Percentiles rank a stretch among this genome's conserved stretches.
Conservation (phyloP, 2,888 invertebrate species). For the Diploptera punctata region DNA sequence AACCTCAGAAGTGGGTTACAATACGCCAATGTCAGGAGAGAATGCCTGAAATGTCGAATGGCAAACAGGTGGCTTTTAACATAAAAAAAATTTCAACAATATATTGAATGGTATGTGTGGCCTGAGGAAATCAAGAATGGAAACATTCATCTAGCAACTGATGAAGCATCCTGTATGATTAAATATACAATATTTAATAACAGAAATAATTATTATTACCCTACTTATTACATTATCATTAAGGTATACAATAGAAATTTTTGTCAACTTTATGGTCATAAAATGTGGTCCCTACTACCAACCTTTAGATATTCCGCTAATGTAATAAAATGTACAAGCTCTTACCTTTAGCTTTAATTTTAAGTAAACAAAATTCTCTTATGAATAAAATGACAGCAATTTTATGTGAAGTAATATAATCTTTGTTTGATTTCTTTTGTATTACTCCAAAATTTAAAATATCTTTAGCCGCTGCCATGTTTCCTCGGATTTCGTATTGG, state of each 20-base stretch:
- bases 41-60: no score
- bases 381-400: slow-evolving; percentile 78
- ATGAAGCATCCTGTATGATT: neutral
- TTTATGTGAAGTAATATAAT: slow-evolving; percentile 80
- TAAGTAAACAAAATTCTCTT: slow-evolving; percentile 73
- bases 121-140: no score
- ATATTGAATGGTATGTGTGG: no score
- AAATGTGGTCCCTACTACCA: slow-evolving; percentile 21
- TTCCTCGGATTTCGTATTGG: no score
- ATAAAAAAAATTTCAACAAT: no score
- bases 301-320: no score
- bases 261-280: slow-evolving; percentile 20
- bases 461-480: slow-evolving; percentile 22
- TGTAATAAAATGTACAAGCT: no score
- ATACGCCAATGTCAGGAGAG: no score
- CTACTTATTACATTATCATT: slow-evolving; percentile 24
- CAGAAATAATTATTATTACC: neutral
- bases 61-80: no score
- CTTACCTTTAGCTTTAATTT: no score
- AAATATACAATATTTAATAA: neutral
- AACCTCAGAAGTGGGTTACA: no score
- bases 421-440: slow-evolving; percentile 56
- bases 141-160: no score
- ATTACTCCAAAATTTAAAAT: slow-evolving; percentile 49
- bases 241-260: slow-evolving; percentile 32